phyloP scores from a whole-genome alignment of 2,113 vertebrate genomes.

The Istiophorus platypterus region DNA sequence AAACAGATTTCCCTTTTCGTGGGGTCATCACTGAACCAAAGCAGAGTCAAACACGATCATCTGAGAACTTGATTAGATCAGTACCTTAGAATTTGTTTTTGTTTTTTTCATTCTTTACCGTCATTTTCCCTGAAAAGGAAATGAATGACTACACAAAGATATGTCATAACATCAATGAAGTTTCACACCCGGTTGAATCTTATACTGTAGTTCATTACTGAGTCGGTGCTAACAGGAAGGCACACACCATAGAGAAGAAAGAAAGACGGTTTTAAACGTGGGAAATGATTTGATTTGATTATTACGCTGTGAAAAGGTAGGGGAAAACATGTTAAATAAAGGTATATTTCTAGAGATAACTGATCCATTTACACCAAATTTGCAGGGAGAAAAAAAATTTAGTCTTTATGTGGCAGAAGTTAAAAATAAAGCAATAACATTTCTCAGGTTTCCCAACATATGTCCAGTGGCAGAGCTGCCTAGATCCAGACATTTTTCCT shows the following conservation, averaged over 20 bases:
- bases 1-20: neutral
- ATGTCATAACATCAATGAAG: neutral
- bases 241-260: neutral
- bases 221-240: neutral
- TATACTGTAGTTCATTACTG: conserved; percentile 11
- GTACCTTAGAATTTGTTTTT: neutral
- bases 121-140: neutral
- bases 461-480: conserved; percentile 30
- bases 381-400: neutral
- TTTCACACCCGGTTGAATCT: conserved; percentile 5
- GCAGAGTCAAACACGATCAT: neutral
- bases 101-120: neutral
- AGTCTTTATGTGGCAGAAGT: no score
- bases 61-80: neutral
- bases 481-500: conserved; percentile 48
- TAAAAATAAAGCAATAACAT: conserved; percentile 31
- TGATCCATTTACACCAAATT: neutral
- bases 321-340: neutral
- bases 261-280: no score
- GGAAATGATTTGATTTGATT: no score
- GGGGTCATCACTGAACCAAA: neutral
- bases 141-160: neutral
- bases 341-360: neutral
- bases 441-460: conserved; percentile 26
- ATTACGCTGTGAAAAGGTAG: neutral